Conservation (phyloP, 2,888 invertebrate species). For the Taenaris catops region DNA sequence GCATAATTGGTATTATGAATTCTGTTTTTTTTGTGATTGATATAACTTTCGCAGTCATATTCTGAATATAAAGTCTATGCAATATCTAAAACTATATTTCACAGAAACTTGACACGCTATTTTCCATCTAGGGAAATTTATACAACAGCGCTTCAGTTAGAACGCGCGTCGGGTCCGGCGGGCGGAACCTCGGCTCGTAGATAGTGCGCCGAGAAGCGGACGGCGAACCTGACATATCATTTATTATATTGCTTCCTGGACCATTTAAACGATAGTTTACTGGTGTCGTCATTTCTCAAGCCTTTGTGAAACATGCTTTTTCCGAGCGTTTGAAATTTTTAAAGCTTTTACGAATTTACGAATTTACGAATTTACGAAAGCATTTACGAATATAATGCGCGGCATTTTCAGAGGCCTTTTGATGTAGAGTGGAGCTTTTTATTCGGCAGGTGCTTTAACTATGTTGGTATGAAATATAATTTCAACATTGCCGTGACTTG, state of each 20-base stretch:
- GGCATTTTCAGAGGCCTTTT: slow-evolving; percentile 6
- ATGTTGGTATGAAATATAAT: slow-evolving; percentile 6
- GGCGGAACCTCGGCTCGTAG: slow-evolving; percentile 6
- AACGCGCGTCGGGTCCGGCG: slow-evolving; percentile 3
- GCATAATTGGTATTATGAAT: too few relatives aligned
- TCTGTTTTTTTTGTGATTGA: too few relatives aligned
- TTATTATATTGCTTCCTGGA: slow-evolving; percentile 29
- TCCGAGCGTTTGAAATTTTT: slow-evolving; percentile 24
- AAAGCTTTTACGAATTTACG: slow-evolving; percentile 21
- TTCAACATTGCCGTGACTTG: slow-evolving; percentile 7
- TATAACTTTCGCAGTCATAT: too few relatives aligned
- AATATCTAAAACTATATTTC: slow-evolving; percentile 5
- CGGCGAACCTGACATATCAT: slow-evolving; percentile 24
- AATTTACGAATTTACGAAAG: too few relatives aligned
- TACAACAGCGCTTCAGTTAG: slow-evolving; percentile 10
- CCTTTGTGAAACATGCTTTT: slow-evolving; percentile 26
- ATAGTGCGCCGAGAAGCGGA: slow-evolving; percentile 14
- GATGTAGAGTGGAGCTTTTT: slow-evolving; percentile 8
- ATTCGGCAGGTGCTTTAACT: not conserved
- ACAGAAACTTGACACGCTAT: slow-evolving; percentile 5
- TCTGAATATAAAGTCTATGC: not conserved
- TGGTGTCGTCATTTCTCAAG: slow-evolving; percentile 25
- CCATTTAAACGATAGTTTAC: slow-evolving; percentile 30
- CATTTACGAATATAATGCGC: slow-evolving; percentile 8
- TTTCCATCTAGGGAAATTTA: slow-evolving; percentile 9